A percentile compares a stretch with the other conserved stretches of the same genome.
These are phyloP conservation scores for Jaculus jaculus DNA, from an alignment of 2,113 vertebrate genomes.

Conservation along the genomic window DNA sequence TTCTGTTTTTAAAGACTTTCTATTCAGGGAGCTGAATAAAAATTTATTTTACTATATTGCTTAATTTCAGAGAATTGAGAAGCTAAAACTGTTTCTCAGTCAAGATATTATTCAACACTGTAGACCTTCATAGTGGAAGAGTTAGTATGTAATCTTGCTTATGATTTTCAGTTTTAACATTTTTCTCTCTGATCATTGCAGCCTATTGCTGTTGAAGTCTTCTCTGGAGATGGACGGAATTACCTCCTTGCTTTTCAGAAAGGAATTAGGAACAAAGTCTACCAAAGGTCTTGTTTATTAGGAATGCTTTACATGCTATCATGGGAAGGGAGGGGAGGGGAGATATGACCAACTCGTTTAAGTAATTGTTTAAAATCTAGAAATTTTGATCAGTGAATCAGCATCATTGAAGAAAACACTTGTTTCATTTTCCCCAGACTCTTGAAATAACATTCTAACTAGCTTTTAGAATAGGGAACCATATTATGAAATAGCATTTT, in stretches of 20 bases:
- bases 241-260: slow-evolving; percentile 98
- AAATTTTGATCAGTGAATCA: slow-evolving; percentile 4
- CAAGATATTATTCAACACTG: neutral
- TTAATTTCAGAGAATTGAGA: slow-evolving; percentile 10
- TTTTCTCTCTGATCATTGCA: slow-evolving; percentile 74
- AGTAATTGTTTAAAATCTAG: slow-evolving; percentile 7
- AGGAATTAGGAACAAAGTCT: slow-evolving; percentile 98
- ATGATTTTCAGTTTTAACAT: neutral
- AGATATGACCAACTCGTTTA: neutral
- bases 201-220: slow-evolving; percentile 98
- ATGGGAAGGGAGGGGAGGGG: neutral
- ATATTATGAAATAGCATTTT: slow-evolving; percentile 28
- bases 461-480: neutral
- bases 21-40: neutral
- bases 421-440: slow-evolving; percentile 1
- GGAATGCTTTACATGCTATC: neutral
- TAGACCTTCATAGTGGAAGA: neutral
- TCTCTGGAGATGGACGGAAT: slow-evolving; percentile 98
- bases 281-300: slow-evolving; percentile 91
- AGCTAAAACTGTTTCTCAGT: neutral
- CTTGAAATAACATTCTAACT: neutral
- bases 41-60: slow-evolving; percentile 10
- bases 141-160: neutral
- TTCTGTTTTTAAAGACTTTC: slow-evolving; percentile 16
- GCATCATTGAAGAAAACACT: slow-evolving; percentile 46